A percentile compares a stretch with the other conserved stretches of the same genome.
These are phyloP conservation scores for Aelia acuminata DNA, from an alignment of 2,888 invertebrate genomes.

Conservation along the genomic window DNA sequence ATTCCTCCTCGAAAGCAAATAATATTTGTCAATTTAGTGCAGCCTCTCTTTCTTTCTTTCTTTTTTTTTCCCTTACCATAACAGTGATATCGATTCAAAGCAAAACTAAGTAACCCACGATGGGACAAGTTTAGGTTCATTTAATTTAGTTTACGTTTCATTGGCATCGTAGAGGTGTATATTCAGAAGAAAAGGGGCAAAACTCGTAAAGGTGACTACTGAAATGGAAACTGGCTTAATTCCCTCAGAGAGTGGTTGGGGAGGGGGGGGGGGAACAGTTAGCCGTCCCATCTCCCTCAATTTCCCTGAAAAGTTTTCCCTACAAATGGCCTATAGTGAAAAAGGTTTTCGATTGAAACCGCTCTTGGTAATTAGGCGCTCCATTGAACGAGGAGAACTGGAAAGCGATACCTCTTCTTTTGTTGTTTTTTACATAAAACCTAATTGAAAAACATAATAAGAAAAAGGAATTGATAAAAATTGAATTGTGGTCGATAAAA, in stretches of 20 bases:
- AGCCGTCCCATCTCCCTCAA: neutral
- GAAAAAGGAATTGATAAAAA: neutral
- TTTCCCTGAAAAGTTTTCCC: slow-evolving; percentile 7
- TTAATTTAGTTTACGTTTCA: neutral
- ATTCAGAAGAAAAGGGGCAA: neutral
- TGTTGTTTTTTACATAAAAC: neutral
- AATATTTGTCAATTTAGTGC: no score
- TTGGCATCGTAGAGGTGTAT: neutral
- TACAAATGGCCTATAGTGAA: slow-evolving; percentile 12
- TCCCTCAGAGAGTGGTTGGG: no score
- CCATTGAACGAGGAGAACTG: neutral
- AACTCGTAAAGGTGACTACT: neutral
- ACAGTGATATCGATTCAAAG: no score
- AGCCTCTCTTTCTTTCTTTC: no score
- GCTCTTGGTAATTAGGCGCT: slow-evolving; percentile 21
- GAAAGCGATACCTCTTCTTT: neutral
- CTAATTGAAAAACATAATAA: neutral
- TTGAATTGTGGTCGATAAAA: neutral
- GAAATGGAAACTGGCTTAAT: slow-evolving; percentile 34
- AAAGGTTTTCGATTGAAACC: slow-evolving; percentile 42
- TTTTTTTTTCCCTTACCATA: no score
- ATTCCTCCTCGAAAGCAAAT: no score
- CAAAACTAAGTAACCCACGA: neutral
- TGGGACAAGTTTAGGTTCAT: no score
- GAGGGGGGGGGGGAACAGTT: neutral